These are phyloP conservation scores for Platyrinchus mystaceus DNA, from an alignment of 2,797 vertebrate genomes.

Conservation along the genomic window DNA sequence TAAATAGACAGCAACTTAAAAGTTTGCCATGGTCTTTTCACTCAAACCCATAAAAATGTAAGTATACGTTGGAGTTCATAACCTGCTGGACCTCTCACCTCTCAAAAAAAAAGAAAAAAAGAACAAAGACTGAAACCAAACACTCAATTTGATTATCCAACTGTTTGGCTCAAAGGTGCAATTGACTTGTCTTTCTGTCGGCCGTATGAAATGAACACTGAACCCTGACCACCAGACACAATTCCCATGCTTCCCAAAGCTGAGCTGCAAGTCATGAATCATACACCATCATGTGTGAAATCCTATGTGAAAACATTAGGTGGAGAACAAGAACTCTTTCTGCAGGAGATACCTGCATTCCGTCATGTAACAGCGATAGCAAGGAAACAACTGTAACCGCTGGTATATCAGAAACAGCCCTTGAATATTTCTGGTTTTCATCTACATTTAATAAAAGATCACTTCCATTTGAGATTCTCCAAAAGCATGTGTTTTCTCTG, in stretches of 20 bases:
- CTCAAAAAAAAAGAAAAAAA: background rate
- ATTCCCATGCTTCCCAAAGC: background rate
- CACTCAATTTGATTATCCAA: background rate
- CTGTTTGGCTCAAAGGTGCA: background rate
- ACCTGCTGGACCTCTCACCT: background rate
- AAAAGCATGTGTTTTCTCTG: background rate
- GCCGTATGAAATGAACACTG: background rate
- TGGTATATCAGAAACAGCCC: background rate
- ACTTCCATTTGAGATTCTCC: background rate
- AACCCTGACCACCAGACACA: background rate
- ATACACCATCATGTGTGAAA: background rate
- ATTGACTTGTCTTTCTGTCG: background rate
- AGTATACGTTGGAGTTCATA: background rate
- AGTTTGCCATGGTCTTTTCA: background rate
- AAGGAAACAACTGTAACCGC: background rate
- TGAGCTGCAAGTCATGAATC: background rate
- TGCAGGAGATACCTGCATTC: background rate
- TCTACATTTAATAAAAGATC: background rate
- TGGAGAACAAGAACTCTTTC: background rate
- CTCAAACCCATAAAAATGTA: background rate
- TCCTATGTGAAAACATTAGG: background rate
- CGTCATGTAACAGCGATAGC: fast-evolving
- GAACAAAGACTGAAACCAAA: background rate
- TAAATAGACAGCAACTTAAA: background rate
- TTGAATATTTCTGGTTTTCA: background rate